Base-by-base conservation (phyloP, 2,113 vertebrate species). In the Austrofundulus limnaeus region DNA sequence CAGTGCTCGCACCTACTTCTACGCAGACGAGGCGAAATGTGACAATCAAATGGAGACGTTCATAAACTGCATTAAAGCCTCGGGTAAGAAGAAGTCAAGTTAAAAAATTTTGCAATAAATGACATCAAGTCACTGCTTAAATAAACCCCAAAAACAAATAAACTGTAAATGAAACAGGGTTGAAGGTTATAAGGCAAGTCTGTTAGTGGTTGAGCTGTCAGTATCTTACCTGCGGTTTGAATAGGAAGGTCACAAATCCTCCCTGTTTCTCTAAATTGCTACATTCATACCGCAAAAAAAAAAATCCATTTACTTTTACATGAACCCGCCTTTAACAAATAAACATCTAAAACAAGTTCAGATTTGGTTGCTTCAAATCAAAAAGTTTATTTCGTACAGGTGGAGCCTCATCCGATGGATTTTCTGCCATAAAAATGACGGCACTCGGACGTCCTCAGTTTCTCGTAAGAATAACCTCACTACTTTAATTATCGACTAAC, bases 11-110 rank as follows among this genome's bases (percentile, higher is more conserved):
- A 95, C 92, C 0, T 98, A 96, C 74, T 94, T 98, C 88, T 95
- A 95, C 0, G 87, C 94, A 0, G 95, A 92, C 0, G 96, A 98
- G 71, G 87, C 92, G 73, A 97, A 96, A 84, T 99, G 96, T 41
- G 97, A 99, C 86, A 90, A 91, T 48, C 94, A 96, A 74, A 93
- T 98, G 97, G 95, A 99, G 81, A 96, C 90, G 0, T 95, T 98
- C 56, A 84, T 98, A 4, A 90, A 56, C 67, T 95, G 96, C 74
- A 97, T 98, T 0, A 91, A 93, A 45, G 96, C 97, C 7, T 95
- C 94, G 11, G 85, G 97, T 98, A 28, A 5, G 3, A 31, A 57
- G 19, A 3, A 25, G 14, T 24, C 31, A 2, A 49, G 11, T n/a
- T 34, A 52, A 5, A 21, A 6, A 20, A 19, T 14, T 21, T 5